Evolutionary conservation across 2,113 vertebrate species (phyloP), one percentile per base, ranked within the genome.

Genomic region (Limnothrissa miodon): DNA sequence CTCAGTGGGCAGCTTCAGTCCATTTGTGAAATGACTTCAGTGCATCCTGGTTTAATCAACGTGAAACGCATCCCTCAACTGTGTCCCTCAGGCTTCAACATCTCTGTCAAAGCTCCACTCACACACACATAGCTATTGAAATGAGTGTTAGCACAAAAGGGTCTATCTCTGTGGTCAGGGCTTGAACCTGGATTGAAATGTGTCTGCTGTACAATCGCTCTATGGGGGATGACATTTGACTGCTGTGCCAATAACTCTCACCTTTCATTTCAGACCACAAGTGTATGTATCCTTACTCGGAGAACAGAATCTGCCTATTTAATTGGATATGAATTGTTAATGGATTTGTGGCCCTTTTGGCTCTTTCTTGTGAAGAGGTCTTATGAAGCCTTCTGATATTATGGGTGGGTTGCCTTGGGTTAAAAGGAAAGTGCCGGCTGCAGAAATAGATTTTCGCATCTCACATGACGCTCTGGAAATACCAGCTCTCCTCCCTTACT

Each of bases 261-360:
- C 66, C 29, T 74, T 11, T 74, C 13, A 74, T 74, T 36, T 74
- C 66, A 74, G 66, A 74, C 0, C 10, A 74, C 29, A 62, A 29
- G 25, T 25, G n/a, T 56, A 56, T 23, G 23, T 74, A 33, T 36
- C 66, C 13, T 74, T 74, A 36, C 25, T 74, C 4, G 13, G 62
- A 36, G 62, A 70, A 33, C 25, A 36, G 62, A 36, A 36, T 81
- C 82, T 87, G 78, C 45, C 66, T 66, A 59, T 83, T 85, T 80
- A 83, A 78, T 80, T 78, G 33, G 45, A 80, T 80, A 80, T 85
- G 82, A 83, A 87, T 85, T 80, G 29, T 66, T 85, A 83, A 85
- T 81, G 78, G 74, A 78, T n/a, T 46, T 84, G 78, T 36, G 78
- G 78, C 80, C 82, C 66, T 74, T 74, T 74, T 74, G 11, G 29